Evolutionary conservation across 2,113 vertebrate genomes (phyloP), one percentile per base, ranked within the genome.

Genomic region (Loxodonta africana): DNA sequence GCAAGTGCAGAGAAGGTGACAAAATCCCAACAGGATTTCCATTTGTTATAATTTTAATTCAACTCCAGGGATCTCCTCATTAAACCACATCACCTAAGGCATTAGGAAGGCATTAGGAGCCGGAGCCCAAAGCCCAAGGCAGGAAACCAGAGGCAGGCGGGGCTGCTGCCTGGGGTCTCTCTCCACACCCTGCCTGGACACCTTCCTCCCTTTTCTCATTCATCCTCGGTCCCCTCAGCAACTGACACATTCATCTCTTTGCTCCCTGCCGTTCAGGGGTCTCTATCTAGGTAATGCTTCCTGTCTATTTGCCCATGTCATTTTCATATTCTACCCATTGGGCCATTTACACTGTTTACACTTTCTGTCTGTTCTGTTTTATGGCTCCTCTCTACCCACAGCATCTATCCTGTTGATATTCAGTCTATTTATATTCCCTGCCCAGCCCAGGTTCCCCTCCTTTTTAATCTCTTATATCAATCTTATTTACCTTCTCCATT

Each of bases 381-480:
- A 92, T 28, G 73, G 63, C 30, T 26, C 23, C 90, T 94, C 88
- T 77, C 90, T 37, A 4, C 65, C 73, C 48, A 12, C 7, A 25
- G 84, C 71, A 41, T 86, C 92, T 44, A 53, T 67, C 81, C 92
- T 95, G 78, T 73, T 69, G 90, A 12, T 60, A 96, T 51, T 65
- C 69, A 33, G 21, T 90, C 97, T 93, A 81, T 98, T 98, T 94
- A 85, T 96, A 96, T 94, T 83, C 96, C 95, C 90, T 84, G 60
- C 89, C 78, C 48, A 93, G 77, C 53, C 57, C 69, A 69, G 25
- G 46, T 63, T 88, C 62, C 85, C 85, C 62, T 69, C 33, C 69
- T 41, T 87, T 91, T 88, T 87, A 95, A 96, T 98, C 96, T 97
- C 62, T 9, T 3, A 20, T 96, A 97, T 98, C 97, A 90, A 78